These are phyloP conservation scores for Gari tellinella DNA, from an alignment of 2,888 invertebrate genomes.

Conservation along the genomic window DNA sequence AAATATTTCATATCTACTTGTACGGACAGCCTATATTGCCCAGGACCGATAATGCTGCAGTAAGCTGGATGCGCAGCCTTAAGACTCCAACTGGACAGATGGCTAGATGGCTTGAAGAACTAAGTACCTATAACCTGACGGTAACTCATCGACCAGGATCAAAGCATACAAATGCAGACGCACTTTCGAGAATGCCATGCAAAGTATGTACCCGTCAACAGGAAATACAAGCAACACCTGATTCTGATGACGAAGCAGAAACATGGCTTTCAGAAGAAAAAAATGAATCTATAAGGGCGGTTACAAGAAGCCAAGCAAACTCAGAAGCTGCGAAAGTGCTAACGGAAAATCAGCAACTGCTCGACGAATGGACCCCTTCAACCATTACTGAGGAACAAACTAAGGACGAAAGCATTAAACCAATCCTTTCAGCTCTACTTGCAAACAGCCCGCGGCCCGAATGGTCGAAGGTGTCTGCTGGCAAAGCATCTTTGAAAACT, in stretches of 20 bases:
- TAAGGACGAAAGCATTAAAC: neutral
- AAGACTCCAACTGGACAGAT: conserved; percentile 45
- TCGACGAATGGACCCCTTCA: neutral
- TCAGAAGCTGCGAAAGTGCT: neutral
- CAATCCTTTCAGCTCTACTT: neutral
- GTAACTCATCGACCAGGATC: conserved; percentile 13
- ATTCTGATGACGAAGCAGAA: neutral
- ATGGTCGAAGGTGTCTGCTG: conserved; percentile 8
- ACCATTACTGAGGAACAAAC: neutral
- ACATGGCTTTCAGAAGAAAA: neutral
- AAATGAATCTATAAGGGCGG: neutral
- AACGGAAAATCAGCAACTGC: neutral
- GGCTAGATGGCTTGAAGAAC: conserved; percentile 33
- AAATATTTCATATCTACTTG: conserved; percentile 41
- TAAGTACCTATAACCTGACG: conserved; percentile 18
- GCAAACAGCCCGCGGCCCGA: conserved; percentile 2
- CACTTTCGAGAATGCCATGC: conserved; percentile 18
- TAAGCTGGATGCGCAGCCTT: conserved; percentile 46
- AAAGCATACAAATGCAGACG: conserved; percentile 19
- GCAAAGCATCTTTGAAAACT: conserved; percentile 13
- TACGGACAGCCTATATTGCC: conserved; percentile 35
- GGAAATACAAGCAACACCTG: neutral
- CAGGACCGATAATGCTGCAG: conserved; percentile 50
- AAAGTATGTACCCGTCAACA: conserved; percentile 9
- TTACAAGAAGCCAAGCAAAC: neutral